phyloP scores from a whole-genome alignment of 2,797 vertebrate species.

The Atherinosoma microstoma region DNA sequence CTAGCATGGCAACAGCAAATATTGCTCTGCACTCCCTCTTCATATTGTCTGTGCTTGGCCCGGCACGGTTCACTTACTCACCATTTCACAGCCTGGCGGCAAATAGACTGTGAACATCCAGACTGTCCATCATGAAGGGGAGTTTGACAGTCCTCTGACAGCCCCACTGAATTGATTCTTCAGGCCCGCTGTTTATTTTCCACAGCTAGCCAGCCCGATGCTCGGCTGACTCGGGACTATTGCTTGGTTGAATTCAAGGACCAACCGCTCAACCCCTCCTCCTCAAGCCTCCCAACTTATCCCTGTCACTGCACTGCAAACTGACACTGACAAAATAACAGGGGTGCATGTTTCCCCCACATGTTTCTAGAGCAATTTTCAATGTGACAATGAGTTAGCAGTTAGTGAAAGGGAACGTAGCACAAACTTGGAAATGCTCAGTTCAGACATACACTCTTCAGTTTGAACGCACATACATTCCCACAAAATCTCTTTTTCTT shows the following conservation, averaged over 20 bases:
- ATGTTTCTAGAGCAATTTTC: slow-evolving; percentile 40
- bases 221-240: slow-evolving; percentile 42
- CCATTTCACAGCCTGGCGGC: slow-evolving; percentile 67
- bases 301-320: slow-evolving; percentile 43
- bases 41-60: slow-evolving; percentile 72
- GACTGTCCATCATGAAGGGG: slow-evolving; percentile 76
- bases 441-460: slow-evolving; percentile 9
- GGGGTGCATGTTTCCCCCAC: slow-evolving; percentile 25
- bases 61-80: slow-evolving; percentile 77
- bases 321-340: slow-evolving; percentile 67
- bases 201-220: slow-evolving; percentile 41
- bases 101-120: slow-evolving; percentile 80
- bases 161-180: slow-evolving; percentile 78
- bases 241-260: slow-evolving; percentile 58
- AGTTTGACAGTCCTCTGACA: slow-evolving; percentile 80
- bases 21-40: slow-evolving; percentile 76
- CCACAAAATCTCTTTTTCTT: background rate
- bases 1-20: slow-evolving; percentile 74
- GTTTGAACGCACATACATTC: background rate
- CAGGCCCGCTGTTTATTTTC: slow-evolving; percentile 79
- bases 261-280: slow-evolving; percentile 25
- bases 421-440: slow-evolving; percentile 9
- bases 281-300: slow-evolving; percentile 33
- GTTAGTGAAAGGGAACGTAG: slow-evolving; percentile 30
- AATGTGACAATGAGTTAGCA: slow-evolving; percentile 46